Evolutionary conservation across 2,888 invertebrate species (phyloP).

Genomic region (Sturmia bella): DNA sequence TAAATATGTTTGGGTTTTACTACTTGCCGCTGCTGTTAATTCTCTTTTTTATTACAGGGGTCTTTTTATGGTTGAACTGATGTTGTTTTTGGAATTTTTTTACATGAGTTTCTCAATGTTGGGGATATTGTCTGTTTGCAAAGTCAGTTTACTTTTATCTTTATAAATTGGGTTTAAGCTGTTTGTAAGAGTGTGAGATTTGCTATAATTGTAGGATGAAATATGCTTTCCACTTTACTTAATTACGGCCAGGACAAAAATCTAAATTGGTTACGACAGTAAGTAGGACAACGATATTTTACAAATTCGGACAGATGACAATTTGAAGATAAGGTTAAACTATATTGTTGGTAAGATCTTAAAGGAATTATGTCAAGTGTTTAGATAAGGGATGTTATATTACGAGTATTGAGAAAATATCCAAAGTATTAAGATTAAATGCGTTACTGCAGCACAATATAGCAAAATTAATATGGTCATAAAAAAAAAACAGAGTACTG

Average conservation of each 20-base stretch:
- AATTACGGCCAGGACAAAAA: constrained; percentile 63
- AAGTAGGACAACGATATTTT: constrained; percentile 5
- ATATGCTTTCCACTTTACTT: constrained; percentile 71
- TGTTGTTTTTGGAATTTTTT: constrained; percentile 35
- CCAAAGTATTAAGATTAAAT: no score
- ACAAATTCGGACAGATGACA: constrained; percentile 50
- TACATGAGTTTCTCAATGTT: constrained; percentile 44
- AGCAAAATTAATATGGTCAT: background rate
- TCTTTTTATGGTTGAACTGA: constrained; percentile 23
- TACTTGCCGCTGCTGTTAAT: background rate
- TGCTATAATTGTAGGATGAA: constrained; percentile 66
- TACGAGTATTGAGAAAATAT: no score
- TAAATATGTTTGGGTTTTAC: constrained; percentile 34
- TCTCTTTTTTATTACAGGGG: background rate
- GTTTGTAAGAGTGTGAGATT: constrained; percentile 59
- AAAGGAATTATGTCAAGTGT: constrained; percentile 14
- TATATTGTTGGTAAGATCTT: background rate
- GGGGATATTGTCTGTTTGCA: constrained; percentile 53
- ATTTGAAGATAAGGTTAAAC: constrained; percentile 43
- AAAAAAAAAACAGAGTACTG: no score
- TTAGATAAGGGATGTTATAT: background rate
- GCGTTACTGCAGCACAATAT: background rate
- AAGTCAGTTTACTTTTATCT: constrained; percentile 67
- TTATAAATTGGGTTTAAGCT: constrained; percentile 67
- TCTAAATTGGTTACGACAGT: background rate